Conservation (phyloP, 2,888 invertebrate species). For the Patella caerulea region DNA sequence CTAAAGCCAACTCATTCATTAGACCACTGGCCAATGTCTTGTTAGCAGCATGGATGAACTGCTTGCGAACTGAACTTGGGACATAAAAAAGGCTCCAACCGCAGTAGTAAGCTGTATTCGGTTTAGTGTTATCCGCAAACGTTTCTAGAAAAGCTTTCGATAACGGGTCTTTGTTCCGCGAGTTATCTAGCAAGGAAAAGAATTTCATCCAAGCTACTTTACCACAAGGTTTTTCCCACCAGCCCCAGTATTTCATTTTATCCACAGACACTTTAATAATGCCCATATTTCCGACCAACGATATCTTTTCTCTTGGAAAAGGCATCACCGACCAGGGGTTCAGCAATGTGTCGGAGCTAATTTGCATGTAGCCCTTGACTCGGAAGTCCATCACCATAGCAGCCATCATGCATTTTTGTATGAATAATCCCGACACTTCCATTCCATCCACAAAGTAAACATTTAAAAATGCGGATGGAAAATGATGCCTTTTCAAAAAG, state of each 20-base stretch:
- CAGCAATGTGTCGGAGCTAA: not conserved
- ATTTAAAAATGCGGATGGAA: not conserved
- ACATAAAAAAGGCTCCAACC: not conserved
- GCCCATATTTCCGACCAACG: not conserved
- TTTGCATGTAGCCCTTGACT: slow-evolving; percentile 2
- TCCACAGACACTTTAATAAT: not conserved
- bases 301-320: not conserved
- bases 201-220: not conserved
- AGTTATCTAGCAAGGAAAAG: not conserved
- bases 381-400: not conserved
- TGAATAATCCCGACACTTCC: not conserved
- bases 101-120: not conserved
- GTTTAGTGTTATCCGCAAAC: not conserved
- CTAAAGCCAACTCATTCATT: slow-evolving; percentile 2
- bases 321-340: not conserved
- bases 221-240: not conserved
- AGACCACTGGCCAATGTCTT: not conserved
- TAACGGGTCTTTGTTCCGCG: not conserved
- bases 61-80: not conserved
- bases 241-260: slow-evolving; percentile 2
- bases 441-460: not conserved
- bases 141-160: not conserved
- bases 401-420: slow-evolving; percentile 7
- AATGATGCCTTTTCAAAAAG: not conserved
- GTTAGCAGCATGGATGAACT: slow-evolving; percentile 8